Evolutionary conservation across 1,140 invertebrate species (phyloP), one percentile per base, ranked within the genome.

Genomic region (Drosophila neocordata): DNA sequence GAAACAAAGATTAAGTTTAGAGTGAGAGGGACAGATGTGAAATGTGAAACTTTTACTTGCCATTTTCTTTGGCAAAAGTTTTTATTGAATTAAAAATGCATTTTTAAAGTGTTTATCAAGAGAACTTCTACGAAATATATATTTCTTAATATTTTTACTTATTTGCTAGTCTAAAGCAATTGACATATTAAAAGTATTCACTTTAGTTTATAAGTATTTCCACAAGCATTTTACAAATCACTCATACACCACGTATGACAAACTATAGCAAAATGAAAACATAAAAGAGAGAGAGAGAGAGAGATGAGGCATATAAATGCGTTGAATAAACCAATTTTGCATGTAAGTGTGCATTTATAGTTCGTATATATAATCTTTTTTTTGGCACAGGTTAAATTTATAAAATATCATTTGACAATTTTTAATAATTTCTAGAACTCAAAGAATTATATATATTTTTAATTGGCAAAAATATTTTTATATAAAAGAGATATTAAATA

Each of bases 211-310:
- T 22, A 13, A 55, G 53, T 76, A 69, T 56, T 56, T 65, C 37
- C 18, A 56, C 70, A 53, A 69, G 61, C 75, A 74, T 69, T 76
- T 76, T 69, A 38, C 34, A 69, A 56, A 76, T 76, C 65, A 65
- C 48, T 60, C 73, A 76, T 75, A 76, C 73, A 73, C 60, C 31
- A 34, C 37, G 44, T 76, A 53, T 69, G 72, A 75, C 58, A 64
- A 68, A 58, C 59, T 66, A 38, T 41, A 58, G 20, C 57, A 57
- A 75, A 63, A 58, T 61, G 41, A 53, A 48, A 64, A 13, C 4
- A 31, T 31, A 4, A 24, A 1, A 24, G 2, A 24, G 1, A 24
- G 24, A 24, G 24, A 24, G 4, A n/a, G 22, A 24, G 22, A 24
- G 22, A 24, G 22, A 24, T 24, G 22, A 24, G 22, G n/a, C n/a